A percentile compares a stretch with the other conserved stretches of the same genome.
phyloP scores from a whole-genome alignment of 1,140 invertebrate species.

The Lanistes nyassanus region DNA sequence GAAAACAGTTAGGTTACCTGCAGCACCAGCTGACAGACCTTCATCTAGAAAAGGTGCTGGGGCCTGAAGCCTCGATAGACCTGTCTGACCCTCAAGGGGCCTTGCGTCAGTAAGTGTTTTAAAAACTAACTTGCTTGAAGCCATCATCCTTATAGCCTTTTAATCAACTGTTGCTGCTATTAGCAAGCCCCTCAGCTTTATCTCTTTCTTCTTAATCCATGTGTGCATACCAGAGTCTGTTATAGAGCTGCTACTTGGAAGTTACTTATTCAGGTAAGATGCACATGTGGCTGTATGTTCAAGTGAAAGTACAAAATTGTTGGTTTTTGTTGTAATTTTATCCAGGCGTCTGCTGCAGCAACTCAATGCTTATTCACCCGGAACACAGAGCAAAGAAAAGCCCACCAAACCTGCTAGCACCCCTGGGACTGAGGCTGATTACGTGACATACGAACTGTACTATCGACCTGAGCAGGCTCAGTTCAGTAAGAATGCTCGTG shows the following conservation, averaged over 20 bases:
- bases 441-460: slow-evolving; percentile 73
- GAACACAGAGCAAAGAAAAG: slow-evolving; percentile 28
- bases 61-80: slow-evolving; percentile 70
- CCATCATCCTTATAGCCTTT: not conserved
- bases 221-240: no score
- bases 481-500: slow-evolving; percentile 77
- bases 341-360: slow-evolving; percentile 55
- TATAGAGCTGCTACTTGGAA: no score
- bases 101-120: slow-evolving; percentile 70
- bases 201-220: no score
- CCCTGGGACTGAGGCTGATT: slow-evolving; percentile 35
- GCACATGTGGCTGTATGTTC: no score
- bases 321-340: not conserved
- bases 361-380: slow-evolving; percentile 51
- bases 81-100: slow-evolving; percentile 73
- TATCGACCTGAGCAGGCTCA: slow-evolving; percentile 75
- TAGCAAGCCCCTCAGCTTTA: no score
- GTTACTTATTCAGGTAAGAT: no score
- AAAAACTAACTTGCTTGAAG: not conserved
- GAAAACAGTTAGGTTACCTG: slow-evolving; percentile 70
- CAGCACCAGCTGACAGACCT: slow-evolving; percentile 72
- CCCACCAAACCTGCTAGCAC: slow-evolving; percentile 8
- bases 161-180: no score
- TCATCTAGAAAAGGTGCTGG: slow-evolving; percentile 72
- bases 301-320: not conserved